A percentile compares a stretch with the other conserved stretches of the same genome.
These are phyloP conservation scores for Zosterops pallidus DNA, from an alignment of 2,113 vertebrate genomes.

Conservation along the genomic window DNA sequence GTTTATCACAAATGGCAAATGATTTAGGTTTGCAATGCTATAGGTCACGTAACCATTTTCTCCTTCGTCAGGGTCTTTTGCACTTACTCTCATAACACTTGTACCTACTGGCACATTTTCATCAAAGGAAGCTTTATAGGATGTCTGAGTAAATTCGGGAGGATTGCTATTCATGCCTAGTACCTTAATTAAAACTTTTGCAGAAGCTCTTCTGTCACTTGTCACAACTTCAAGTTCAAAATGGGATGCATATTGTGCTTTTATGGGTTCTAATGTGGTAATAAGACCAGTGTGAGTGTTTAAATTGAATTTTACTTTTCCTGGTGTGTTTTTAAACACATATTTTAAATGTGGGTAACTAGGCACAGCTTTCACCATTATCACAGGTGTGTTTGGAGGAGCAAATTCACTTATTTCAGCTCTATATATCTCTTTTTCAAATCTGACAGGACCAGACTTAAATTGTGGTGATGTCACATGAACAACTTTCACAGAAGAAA, in stretches of 20 bases:
- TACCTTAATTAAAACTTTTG: conserved; percentile 88
- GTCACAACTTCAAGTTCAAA: conserved; percentile 90
- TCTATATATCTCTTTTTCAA: conserved; percentile 89
- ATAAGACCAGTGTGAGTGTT: conserved; percentile 92
- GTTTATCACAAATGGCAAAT: conserved; percentile 90
- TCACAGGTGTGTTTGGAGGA: conserved; percentile 88
- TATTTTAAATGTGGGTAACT: conserved; percentile 86
- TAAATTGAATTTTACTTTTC: conserved; percentile 82
- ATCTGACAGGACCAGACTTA: conserved; percentile 84
- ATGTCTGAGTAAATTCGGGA: conserved; percentile 89
- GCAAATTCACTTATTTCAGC: conserved; percentile 93
- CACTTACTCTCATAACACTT: conserved; percentile 84
- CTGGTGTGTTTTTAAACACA: conserved; percentile 81
- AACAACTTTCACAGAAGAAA: conserved; percentile 90
- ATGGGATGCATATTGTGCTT: conserved; percentile 76
- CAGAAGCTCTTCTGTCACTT: conserved; percentile 82
- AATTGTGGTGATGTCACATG: conserved; percentile 86
- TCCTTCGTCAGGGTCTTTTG: conserved; percentile 87
- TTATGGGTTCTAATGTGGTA: conserved; percentile 84
- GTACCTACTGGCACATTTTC: conserved; percentile 91
- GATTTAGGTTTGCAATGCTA: conserved; percentile 88
- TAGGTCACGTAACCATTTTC: conserved; percentile 98
- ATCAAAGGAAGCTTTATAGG: conserved; percentile 90
- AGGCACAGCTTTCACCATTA: conserved; percentile 88
- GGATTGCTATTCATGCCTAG: conserved; percentile 88